Percentiles rank a stretch among this genome's conserved stretches.
These are phyloP conservation scores for Peromyscus aztecus DNA, from an alignment of 2,797 vertebrate genomes.

Conservation along the genomic window DNA sequence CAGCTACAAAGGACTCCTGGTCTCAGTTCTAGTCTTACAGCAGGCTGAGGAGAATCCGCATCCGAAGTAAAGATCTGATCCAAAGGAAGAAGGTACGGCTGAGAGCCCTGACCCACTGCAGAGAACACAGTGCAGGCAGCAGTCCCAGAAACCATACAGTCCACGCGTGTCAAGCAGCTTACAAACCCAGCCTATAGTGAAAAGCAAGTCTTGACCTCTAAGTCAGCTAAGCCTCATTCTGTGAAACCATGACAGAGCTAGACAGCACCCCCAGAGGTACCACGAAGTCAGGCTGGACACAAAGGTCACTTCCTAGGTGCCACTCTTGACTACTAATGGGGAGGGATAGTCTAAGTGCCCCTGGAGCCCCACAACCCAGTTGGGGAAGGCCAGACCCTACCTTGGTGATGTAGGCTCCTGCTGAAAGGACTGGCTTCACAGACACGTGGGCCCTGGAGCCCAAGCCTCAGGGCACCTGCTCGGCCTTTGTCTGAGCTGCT, in stretches of 20 bases:
- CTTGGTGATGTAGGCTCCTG: conserved; percentile 91
- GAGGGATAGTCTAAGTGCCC: not conserved
- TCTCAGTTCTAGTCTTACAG: not conserved
- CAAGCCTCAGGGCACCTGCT: conserved; percentile 86
- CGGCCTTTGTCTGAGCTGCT: conserved; percentile 90
- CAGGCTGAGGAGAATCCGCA: not conserved
- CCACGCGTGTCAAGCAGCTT: not conserved
- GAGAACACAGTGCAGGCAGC: accelerated
- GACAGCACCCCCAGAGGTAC: not conserved
- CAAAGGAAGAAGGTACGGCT: accelerated
- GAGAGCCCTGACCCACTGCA: not conserved
- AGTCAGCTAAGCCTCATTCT: not conserved
- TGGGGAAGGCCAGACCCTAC: conserved; percentile 85
- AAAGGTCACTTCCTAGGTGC: not conserved
- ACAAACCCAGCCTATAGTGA: not conserved
- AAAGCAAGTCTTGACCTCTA: not conserved
- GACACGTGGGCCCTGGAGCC: conserved; percentile 90
- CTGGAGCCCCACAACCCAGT: not conserved
- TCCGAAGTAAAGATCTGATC: not conserved
- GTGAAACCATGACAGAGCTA: not conserved
- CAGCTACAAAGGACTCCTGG: not conserved
- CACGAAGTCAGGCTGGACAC: not conserved
- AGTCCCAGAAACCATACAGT: not conserved
- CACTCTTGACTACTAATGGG: not conserved
- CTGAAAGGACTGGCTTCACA: conserved; percentile 95